These are phyloP conservation scores for Micrasema longulum DNA, from an alignment of 1,140 invertebrate species.

Conservation along the genomic window DNA sequence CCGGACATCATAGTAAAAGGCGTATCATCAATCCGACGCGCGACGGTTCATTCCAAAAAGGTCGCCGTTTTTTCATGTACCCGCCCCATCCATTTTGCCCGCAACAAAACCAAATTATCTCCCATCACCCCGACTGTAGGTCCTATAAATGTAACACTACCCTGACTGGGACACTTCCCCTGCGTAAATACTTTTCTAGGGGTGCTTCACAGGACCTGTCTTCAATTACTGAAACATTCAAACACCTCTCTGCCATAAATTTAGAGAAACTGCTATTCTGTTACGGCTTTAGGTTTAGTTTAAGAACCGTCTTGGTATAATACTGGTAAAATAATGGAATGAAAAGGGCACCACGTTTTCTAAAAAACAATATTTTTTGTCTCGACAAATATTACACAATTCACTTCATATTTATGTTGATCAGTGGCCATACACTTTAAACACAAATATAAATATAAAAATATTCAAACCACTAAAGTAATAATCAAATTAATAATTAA, in stretches of 20 bases:
- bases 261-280: background rate
- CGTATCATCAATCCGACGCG: too few relatives aligned
- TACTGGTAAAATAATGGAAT: background rate
- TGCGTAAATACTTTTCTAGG: background rate
- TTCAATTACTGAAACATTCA: constrained; percentile 29
- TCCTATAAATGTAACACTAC: constrained; percentile 26
- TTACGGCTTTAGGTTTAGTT: too few relatives aligned
- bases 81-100: constrained; percentile 49
- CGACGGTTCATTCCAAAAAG: constrained; percentile 15
- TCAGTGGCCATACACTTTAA: too few relatives aligned
- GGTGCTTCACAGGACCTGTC: constrained; percentile 18
- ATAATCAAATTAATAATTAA: too few relatives aligned
- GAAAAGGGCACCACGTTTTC: background rate
- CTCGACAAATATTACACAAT: background rate
- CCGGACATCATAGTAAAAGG: too few relatives aligned
- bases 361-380: background rate
- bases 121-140: constrained; percentile 26
- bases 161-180: background rate
- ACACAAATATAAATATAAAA: too few relatives aligned
- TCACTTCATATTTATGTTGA: background rate
- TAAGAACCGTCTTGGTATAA: background rate
- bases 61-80: background rate
- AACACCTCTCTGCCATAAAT: background rate
- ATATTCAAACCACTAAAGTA: too few relatives aligned
- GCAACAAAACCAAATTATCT: constrained; percentile 52